Conservation (phyloP, 1,140 invertebrate species). For the Drosophila rhopaloa region DNA sequence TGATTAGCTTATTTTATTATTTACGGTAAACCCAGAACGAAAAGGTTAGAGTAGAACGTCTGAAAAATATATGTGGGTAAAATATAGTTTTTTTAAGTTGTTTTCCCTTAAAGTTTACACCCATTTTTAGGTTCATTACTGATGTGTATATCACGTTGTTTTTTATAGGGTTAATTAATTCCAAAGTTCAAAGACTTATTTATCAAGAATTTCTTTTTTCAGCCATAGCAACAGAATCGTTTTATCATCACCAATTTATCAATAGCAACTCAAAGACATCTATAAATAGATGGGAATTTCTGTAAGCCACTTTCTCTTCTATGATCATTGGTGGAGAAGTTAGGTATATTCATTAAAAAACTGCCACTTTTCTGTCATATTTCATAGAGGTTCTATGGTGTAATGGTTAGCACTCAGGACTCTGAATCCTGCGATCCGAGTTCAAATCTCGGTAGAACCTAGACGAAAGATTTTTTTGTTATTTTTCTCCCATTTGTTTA, state of each 20-base stretch:
- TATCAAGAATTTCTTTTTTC: background rate
- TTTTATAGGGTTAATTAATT: background rate
- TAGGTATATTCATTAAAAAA: constrained; percentile 26
- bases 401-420: constrained; percentile 96
- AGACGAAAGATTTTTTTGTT: too few relatives aligned
- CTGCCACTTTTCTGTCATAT: background rate
- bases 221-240: constrained; percentile 3
- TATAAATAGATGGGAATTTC: constrained; percentile 27
- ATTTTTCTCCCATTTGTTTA: too few relatives aligned
- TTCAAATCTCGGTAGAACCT: constrained; percentile 94
- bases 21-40: constrained; percentile 2
- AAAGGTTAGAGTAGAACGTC: background rate
- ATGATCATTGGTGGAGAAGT: constrained; percentile 1
- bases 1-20: constrained; percentile 46
- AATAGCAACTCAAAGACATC: constrained; percentile 3
- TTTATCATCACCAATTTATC: too few relatives aligned
- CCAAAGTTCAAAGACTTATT: background rate
- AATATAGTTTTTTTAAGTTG: background rate
- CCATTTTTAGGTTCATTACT: background rate
- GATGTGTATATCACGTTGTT: background rate
- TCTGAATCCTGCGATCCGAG: constrained; percentile 96
- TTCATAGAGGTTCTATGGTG: constrained; percentile 89
- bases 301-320: constrained; percentile 30
- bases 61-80: background rate
- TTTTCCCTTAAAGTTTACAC: background rate